A percentile compares a stretch with the other conserved stretches of the same genome.
Conservation (phyloP, 2,888 invertebrate genomes). For the Papilio elwesi region DNA sequence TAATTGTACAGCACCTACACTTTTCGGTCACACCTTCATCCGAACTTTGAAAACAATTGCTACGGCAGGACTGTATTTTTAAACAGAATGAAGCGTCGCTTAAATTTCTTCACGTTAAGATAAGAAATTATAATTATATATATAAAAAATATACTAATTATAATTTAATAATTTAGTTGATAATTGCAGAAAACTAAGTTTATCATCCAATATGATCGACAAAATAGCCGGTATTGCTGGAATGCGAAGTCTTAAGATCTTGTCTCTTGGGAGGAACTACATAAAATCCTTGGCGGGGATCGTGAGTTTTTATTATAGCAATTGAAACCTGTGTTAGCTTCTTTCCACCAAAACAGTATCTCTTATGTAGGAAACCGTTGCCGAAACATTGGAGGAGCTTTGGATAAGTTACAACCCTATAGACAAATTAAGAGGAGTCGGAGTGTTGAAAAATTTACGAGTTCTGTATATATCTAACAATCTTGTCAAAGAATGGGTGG, state of each 20-base stretch:
- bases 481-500: constrained; percentile 93
- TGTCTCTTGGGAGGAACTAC: constrained; percentile 94
- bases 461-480: constrained; percentile 93
- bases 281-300: constrained; percentile 94
- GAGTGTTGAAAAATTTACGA: constrained; percentile 89
- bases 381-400: constrained; percentile 94
- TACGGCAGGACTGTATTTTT: too few species aligned
- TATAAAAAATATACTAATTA: too few species aligned
- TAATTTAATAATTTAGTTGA: too few species aligned
- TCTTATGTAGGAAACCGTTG: constrained; percentile 88
- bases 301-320: constrained; percentile 66
- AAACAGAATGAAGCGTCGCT: too few species aligned
- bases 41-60: too few species aligned
- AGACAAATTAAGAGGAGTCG: constrained; percentile 95
- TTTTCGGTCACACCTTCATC: too few species aligned
- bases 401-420: constrained; percentile 98
- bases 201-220: constrained; percentile 97
- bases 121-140: too few species aligned
- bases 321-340: not conserved
- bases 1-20: too few species aligned
- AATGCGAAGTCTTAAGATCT: constrained; percentile 91
- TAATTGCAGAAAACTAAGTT: constrained; percentile 93
- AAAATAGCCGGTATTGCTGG: constrained; percentile 94
- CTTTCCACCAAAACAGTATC: constrained; percentile 11
- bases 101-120: too few species aligned